A percentile compares a stretch with the other conserved stretches of the same genome.
These are phyloP conservation scores for Embidobia sp. DNA, from an alignment of 2,888 invertebrate genomes.

Conservation along the genomic window DNA sequence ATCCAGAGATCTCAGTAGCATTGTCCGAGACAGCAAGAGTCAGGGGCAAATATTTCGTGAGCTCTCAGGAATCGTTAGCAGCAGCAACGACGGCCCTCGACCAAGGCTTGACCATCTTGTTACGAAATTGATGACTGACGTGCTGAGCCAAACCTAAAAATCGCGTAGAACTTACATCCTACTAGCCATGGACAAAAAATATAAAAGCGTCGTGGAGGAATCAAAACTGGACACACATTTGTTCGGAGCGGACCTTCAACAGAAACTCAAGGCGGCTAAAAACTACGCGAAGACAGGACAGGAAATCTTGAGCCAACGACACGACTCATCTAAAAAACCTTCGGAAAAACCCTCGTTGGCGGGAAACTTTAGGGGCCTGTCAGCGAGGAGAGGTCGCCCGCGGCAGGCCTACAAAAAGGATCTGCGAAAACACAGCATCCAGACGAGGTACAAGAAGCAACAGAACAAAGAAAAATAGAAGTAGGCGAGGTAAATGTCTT, in stretches of 20 bases:
- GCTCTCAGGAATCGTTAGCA: neutral
- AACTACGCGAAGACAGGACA: conserved; percentile 10
- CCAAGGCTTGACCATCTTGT: conserved; percentile 1
- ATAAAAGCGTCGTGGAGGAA: conserved; percentile 1
- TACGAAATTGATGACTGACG: neutral
- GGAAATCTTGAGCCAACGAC: neutral
- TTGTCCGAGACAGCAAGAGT: conserved; percentile 6
- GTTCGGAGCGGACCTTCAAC: neutral
- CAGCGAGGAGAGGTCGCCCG: neutral
- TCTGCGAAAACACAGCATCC: neutral
- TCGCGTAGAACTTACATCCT: conserved; percentile 1
- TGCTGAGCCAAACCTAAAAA: neutral
- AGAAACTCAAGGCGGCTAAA: conserved; percentile 12
- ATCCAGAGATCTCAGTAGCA: neutral
- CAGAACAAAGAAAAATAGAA: neutral
- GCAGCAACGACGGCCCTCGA: conserved; percentile 2
- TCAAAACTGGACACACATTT: neutral
- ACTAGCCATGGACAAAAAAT: conserved; percentile 5
- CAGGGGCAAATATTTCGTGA: neutral
- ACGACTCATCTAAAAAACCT: neutral
- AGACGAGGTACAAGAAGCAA: neutral
- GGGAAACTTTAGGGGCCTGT: conserved; percentile 11
- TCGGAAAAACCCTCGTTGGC: neutral
- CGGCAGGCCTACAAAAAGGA: conserved; percentile 18
- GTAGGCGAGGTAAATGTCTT: no score